These are phyloP conservation scores for Cydia strobilella DNA, from an alignment of 1,140 invertebrate species.

Conservation along the genomic window DNA sequence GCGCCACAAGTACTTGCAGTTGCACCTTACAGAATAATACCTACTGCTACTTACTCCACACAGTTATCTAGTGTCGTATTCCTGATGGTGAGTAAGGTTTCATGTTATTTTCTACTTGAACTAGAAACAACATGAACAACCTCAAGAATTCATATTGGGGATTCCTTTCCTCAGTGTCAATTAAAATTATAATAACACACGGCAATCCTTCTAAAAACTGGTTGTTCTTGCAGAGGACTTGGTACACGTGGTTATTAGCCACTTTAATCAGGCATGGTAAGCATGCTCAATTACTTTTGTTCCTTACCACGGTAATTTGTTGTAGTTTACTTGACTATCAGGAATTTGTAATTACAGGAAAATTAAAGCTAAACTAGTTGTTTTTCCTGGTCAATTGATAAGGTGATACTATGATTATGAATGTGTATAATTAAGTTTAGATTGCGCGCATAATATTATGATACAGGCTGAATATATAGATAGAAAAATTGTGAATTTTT, in stretches of 20 bases:
- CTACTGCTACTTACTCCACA: too few relatives aligned
- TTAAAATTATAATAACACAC: neutral
- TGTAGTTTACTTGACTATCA: neutral
- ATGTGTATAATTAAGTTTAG: neutral
- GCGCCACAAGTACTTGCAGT: too few relatives aligned
- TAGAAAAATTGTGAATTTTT: too few relatives aligned
- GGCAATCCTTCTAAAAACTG: neutral
- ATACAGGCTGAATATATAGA: too few relatives aligned
- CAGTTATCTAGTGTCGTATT: too few relatives aligned
- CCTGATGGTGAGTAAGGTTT: too few relatives aligned
- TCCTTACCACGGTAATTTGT: neutral
- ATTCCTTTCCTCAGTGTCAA: too few relatives aligned
- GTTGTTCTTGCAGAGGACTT: neutral
- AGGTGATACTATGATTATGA: neutral
- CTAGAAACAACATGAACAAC: too few relatives aligned
- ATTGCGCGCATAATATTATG: neutral
- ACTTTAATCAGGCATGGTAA: neutral
- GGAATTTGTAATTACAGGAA: neutral
- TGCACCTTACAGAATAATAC: too few relatives aligned
- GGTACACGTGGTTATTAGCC: neutral
- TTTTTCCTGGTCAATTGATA: neutral
- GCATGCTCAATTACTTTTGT: neutral
- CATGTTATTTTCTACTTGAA: too few relatives aligned
- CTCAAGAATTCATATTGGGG: too few relatives aligned
- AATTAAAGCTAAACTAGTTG: neutral